Percentiles rank a stretch among this genome's conserved stretches.
These are phyloP conservation scores for Ahaetulla prasina DNA, from an alignment of 2,113 vertebrate species.

Conservation along the genomic window DNA sequence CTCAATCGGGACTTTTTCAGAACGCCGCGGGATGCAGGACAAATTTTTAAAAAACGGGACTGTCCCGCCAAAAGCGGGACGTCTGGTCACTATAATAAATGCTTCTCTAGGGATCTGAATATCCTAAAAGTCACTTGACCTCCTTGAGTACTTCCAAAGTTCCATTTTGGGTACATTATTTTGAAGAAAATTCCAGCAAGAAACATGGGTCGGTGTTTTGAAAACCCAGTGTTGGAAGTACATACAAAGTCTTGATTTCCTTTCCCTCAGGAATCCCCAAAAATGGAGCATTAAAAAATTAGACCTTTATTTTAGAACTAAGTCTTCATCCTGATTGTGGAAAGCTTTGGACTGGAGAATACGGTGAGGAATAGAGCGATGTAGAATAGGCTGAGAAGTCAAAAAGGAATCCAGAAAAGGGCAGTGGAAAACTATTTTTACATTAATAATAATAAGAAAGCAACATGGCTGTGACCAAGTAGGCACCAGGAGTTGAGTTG, in stretches of 20 bases:
- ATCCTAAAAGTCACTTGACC: not conserved
- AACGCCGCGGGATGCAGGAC: too few species aligned
- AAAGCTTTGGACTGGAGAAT: not conserved
- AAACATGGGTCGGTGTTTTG: not conserved
- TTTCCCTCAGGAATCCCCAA: not conserved
- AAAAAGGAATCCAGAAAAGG: not conserved
- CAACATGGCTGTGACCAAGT: not conserved
- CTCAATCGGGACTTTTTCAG: too few species aligned
- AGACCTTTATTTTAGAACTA: not conserved
- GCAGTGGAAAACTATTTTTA: not conserved
- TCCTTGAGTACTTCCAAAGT: not conserved
- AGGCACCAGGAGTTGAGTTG: not conserved
- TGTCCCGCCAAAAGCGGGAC: too few species aligned
- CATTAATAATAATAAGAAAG: not conserved
- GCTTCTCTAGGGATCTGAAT: not conserved
- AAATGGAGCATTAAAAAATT: not conserved
- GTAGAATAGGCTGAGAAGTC: not conserved
- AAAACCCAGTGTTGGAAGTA: not conserved
- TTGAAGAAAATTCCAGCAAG: not conserved
- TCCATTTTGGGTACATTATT: not conserved
- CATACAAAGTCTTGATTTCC: not conserved
- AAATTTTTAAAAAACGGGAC: too few species aligned
- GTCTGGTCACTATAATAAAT: too few species aligned
- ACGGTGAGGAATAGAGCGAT: not conserved
- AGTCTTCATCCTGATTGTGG: not conserved